phyloP scores from a whole-genome alignment of 1,140 invertebrate genomes.

The Pogonomyrmex barbatus region DNA sequence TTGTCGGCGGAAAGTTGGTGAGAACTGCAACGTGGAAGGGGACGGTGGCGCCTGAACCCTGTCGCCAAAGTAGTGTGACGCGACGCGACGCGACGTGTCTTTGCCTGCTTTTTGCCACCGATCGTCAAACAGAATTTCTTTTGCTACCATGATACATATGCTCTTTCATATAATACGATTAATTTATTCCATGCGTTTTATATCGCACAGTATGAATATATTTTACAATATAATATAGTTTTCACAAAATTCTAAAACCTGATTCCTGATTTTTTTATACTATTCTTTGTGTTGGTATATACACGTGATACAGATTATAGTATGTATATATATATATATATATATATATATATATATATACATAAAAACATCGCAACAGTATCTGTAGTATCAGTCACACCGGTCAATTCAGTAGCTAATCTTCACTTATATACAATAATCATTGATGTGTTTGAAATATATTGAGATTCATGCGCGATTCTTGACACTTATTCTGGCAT shows the following conservation, averaged over 20 bases:
- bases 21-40: conserved; percentile 64
- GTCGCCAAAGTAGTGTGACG: conserved; percentile 63
- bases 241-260: no score
- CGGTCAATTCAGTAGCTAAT: not conserved
- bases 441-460: not conserved
- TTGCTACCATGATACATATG: not conserved
- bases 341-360: no score
- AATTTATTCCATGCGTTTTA: not conserved
- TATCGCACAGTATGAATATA: not conserved
- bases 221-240: no score
- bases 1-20: conserved; percentile 63
- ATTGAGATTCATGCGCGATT: not conserved
- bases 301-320: no score
- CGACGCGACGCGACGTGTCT: conserved; percentile 23
- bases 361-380: no score
- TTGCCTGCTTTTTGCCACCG: conserved; percentile 22
- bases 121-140: not conserved
- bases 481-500: not conserved
- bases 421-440: not conserved
- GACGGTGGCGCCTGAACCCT: conserved; percentile 78
- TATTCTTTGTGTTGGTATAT: no score
- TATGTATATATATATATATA: no score
- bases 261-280: no score
- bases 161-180: not conserved
- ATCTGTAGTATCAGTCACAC: no score